These are phyloP conservation scores for Eledone cirrhosa DNA, from an alignment of 2,888 invertebrate genomes.

Conservation along the genomic window DNA sequence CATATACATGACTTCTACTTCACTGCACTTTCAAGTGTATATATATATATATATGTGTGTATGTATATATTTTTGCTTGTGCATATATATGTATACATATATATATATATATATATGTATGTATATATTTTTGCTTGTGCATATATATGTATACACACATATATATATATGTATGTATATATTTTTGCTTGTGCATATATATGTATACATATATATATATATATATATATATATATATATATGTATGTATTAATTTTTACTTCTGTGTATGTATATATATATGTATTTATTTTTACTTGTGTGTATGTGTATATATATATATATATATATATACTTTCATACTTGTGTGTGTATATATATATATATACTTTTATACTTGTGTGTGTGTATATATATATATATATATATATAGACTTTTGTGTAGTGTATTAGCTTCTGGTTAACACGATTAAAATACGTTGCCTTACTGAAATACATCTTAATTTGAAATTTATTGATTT, in stretches of 20 bases:
- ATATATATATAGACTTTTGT: too few species aligned
- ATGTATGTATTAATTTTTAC: not conserved
- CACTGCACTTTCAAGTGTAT: too few species aligned
- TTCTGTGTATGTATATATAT: not conserved
- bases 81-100: not conserved
- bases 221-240: not conserved
- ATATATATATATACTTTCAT: not conserved
- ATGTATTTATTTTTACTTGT: not conserved
- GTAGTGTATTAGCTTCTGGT: not conserved
- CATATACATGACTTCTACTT: too few species aligned
- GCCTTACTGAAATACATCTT: not conserved
- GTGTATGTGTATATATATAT: not conserved
- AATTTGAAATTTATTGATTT: not conserved
- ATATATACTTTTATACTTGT: not conserved
- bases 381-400: too few species aligned
- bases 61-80: not conserved
- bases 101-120: slow-evolving; percentile 12
- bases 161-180: not conserved
- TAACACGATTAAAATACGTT: not conserved
- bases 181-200: not conserved
- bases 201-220: not conserved
- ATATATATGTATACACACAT: not conserved
- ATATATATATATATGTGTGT: too few species aligned
- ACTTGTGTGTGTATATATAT: not conserved
- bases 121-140: not conserved